A percentile compares a stretch with the other conserved stretches of the same genome.
Conservation (phyloP, 1,140 invertebrate species). For the Pseudachorutes palmiensis region DNA sequence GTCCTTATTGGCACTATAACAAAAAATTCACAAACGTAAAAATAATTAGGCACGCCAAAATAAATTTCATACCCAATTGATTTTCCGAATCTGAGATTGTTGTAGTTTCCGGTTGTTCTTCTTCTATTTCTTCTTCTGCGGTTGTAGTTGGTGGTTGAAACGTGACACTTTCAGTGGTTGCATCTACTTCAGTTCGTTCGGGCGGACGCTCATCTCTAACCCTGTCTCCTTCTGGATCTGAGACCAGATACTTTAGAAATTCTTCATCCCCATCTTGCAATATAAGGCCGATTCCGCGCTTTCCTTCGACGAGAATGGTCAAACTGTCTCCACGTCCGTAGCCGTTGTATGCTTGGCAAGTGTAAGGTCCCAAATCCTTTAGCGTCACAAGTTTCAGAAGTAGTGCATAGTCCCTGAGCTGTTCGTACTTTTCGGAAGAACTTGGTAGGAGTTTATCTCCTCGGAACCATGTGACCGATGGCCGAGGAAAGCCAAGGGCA, state of each 20-base stretch:
- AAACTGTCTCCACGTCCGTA: slow-evolving; percentile 64
- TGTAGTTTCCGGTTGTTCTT: neutral
- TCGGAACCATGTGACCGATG: slow-evolving; percentile 76
- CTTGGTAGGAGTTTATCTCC: slow-evolving; percentile 64
- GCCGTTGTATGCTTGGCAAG: slow-evolving; percentile 78
- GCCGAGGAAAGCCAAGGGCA: slow-evolving; percentile 70
- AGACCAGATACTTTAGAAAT: slow-evolving; percentile 38
- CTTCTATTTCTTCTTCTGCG: neutral
- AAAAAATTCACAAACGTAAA: neutral
- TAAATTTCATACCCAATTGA: neutral
- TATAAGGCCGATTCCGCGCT: slow-evolving; percentile 53
- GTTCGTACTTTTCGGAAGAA: slow-evolving; percentile 60
- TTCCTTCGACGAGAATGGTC: slow-evolving; percentile 57
- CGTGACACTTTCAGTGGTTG: neutral
- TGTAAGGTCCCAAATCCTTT: slow-evolving; percentile 49
- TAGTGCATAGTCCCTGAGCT: slow-evolving; percentile 62
- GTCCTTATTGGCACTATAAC: slow-evolving; percentile 39
- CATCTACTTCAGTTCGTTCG: neutral
- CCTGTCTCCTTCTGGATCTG: neutral
- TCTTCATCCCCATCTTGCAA: slow-evolving; percentile 42
- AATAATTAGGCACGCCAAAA: neutral
- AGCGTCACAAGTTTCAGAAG: slow-evolving; percentile 61
- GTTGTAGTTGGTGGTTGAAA: neutral
- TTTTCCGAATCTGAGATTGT: neutral
- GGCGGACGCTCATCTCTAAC: neutral